These are phyloP conservation scores for Anastatus disparis DNA, from an alignment of 1,140 invertebrate genomes.

Conservation along the genomic window DNA sequence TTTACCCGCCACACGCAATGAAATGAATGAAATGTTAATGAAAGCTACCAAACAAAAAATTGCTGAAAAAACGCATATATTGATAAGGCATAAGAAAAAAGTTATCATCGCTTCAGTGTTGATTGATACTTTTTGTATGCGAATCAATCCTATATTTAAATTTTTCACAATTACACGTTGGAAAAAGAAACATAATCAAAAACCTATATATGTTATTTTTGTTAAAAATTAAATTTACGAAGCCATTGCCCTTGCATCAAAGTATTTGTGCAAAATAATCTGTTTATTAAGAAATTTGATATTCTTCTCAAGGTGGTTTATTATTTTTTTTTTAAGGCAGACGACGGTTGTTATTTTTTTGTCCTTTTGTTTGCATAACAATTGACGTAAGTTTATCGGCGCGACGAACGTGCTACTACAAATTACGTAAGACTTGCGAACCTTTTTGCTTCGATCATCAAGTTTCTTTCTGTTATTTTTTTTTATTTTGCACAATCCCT, in stretches of 20 bases:
- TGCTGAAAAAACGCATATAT: background rate
- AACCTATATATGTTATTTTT: background rate
- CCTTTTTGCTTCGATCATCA: background rate
- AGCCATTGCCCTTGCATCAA: background rate
- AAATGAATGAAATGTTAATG: constrained; percentile 19
- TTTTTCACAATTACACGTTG: too few relatives aligned
- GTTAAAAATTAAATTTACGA: background rate
- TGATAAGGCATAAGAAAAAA: background rate
- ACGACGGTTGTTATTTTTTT: constrained; percentile 2
- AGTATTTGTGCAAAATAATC: constrained; percentile 7
- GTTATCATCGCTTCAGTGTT: background rate
- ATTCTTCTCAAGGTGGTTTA: background rate
- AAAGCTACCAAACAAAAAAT: background rate
- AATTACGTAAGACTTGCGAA: background rate
- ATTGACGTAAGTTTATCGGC: constrained; percentile 32
- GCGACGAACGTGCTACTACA: background rate
- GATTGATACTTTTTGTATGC: too few relatives aligned
- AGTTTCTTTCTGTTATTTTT: background rate
- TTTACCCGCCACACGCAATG: background rate
- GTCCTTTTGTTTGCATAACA: constrained; percentile 34
- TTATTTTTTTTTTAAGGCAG: constrained; percentile 8
- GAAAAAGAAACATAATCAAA: background rate
- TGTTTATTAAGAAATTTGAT: constrained; percentile 21
- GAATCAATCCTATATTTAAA: constrained; percentile 6
- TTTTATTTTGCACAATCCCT: background rate